These are phyloP conservation scores for Sardinella longiceps DNA, from an alignment of 2,797 vertebrate species.

Conservation along the genomic window DNA sequence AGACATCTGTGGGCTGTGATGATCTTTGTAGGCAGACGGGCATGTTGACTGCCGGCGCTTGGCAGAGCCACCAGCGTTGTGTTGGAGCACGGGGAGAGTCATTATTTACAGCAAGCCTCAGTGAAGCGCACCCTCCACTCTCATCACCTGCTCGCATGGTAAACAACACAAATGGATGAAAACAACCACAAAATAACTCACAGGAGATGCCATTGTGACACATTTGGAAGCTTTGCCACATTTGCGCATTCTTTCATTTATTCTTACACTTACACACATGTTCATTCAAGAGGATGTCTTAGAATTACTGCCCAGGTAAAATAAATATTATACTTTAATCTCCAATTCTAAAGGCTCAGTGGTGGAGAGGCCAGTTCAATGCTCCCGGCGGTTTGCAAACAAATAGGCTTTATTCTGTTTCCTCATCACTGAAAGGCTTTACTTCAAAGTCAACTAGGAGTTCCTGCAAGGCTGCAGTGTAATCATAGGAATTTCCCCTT, in stretches of 20 bases:
- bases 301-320: too few species aligned
- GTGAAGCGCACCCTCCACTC: background rate
- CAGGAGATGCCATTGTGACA: background rate
- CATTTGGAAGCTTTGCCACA: background rate
- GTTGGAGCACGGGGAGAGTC: background rate
- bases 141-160: background rate
- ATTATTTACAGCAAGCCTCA: background rate
- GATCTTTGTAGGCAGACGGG: constrained; percentile 52
- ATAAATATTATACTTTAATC: too few species aligned
- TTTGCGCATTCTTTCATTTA: background rate
- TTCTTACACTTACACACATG: background rate
- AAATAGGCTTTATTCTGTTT: too few species aligned
- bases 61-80: background rate
- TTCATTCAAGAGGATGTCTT: background rate
- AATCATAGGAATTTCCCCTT: too few species aligned
- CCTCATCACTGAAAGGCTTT: too few species aligned
- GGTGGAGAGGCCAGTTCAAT: too few species aligned
- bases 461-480: too few species aligned
- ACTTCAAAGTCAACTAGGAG: too few species aligned
- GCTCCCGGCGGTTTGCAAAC: too few species aligned
- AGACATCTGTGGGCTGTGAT: constrained; percentile 38
- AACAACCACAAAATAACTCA: background rate
- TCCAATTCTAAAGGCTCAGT: too few species aligned
- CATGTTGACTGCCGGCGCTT: constrained; percentile 48
- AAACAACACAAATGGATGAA: background rate